phyloP scores from a whole-genome alignment of 2,113 vertebrate species.

The Gadus macrocephalus region DNA sequence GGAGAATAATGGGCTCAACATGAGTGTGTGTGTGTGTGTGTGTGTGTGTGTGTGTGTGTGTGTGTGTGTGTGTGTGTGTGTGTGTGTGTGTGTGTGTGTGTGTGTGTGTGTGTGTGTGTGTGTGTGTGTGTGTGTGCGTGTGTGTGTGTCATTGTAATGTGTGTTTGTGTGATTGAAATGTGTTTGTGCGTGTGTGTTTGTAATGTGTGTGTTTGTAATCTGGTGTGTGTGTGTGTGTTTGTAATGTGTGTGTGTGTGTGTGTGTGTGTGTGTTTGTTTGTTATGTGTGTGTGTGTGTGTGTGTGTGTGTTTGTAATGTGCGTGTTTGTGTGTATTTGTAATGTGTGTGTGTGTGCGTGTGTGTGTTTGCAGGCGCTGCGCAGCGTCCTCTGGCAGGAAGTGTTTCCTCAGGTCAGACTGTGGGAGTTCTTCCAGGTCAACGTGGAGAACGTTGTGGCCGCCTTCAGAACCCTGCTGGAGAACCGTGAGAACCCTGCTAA shows the following conservation, averaged over 20 bases:
- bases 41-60: neutral
- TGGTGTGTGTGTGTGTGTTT: slow-evolving; percentile 4
- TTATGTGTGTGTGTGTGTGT: no score
- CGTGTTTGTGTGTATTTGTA: neutral
- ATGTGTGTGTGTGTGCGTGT: slow-evolving; percentile 11
- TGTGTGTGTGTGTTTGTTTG: no score
- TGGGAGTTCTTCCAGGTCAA: slow-evolving; percentile 95
- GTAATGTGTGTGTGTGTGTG: neutral
- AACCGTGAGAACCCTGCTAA: slow-evolving; percentile 36
- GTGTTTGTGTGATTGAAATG: neutral
- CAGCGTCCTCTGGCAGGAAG: slow-evolving; percentile 47
- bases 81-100: neutral
- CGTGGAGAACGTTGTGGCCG: slow-evolving; percentile 75
- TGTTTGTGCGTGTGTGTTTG: neutral
- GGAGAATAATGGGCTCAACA: no score
- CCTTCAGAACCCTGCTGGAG: slow-evolving; percentile 70
- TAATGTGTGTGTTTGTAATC: slow-evolving; percentile 15
- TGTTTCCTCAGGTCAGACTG: slow-evolving; percentile 72
- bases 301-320: neutral
- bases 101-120: slow-evolving; percentile 11
- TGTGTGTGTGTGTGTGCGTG: neutral
- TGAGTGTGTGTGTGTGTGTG: no score
- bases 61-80: neutral
- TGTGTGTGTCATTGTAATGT: neutral
- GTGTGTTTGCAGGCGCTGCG: slow-evolving; percentile 46